A percentile compares a stretch with the other conserved stretches of the same genome.
phyloP scores from a whole-genome alignment of 2,113 vertebrate species.

The Lophius piscatorius region DNA sequence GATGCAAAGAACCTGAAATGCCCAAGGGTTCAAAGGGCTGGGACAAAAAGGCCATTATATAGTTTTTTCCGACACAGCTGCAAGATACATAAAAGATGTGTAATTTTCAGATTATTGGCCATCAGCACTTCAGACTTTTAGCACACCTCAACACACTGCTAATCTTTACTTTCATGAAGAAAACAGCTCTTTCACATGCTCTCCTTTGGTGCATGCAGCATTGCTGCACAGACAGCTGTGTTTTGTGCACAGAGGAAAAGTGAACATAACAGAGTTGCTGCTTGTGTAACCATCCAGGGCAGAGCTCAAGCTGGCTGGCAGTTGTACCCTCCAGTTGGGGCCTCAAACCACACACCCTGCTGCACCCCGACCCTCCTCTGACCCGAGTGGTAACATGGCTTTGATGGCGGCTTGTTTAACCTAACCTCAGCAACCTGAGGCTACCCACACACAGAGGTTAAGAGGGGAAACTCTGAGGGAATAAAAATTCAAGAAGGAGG shows the following conservation, averaged over 20 bases:
- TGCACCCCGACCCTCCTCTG: constrained; percentile 73
- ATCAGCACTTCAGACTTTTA: constrained; percentile 69
- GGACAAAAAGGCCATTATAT: constrained; percentile 81
- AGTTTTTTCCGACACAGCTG: constrained; percentile 71
- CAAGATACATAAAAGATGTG: constrained; percentile 71
- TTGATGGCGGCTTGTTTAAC: constrained; percentile 77
- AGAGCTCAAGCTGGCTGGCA: constrained; percentile 60
- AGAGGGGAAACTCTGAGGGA: constrained; percentile 56
- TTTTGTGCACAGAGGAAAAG: constrained; percentile 58
- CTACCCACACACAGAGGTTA: constrained; percentile 70
- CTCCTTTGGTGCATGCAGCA: constrained; percentile 47
- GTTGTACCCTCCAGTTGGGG: constrained; percentile 65
- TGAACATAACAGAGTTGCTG: constrained; percentile 62
- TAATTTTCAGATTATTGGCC: constrained; percentile 84
- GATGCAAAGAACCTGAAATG: constrained; percentile 62
- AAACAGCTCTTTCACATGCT: constrained; percentile 38
- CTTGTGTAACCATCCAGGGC: constrained; percentile 69
- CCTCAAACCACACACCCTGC: constrained; percentile 75
- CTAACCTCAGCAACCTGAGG: constrained; percentile 79
- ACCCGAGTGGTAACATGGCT: constrained; percentile 76
- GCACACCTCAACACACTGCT: constrained; percentile 61
- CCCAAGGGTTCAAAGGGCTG: constrained; percentile 73
- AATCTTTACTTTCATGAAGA: constrained; percentile 71
- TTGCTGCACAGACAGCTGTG: constrained; percentile 59
- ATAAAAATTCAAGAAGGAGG: constrained; percentile 25